Percentiles rank a stretch among this genome's conserved stretches.
Evolutionary conservation across 2,113 vertebrate species (phyloP).

Genomic region (Pogona vitticeps): DNA sequence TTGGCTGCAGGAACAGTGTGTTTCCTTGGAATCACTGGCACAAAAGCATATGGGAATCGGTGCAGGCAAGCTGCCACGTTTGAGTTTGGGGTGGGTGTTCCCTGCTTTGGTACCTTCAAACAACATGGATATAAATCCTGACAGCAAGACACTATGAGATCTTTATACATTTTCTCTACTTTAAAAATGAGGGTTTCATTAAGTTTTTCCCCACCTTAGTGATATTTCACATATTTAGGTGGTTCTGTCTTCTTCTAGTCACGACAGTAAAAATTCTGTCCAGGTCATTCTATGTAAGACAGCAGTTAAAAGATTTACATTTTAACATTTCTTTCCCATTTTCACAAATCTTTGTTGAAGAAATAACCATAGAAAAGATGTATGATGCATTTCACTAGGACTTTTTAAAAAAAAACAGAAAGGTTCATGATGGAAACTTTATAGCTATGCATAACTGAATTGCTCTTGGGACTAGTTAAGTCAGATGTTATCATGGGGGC

Average conservation of each 20-base stretch:
- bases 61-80: neutral
- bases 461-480: too few relatives aligned
- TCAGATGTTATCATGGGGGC: too few relatives aligned
- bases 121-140: neutral
- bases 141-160: neutral
- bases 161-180: neutral
- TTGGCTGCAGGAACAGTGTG: neutral
- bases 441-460: too few relatives aligned
- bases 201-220: neutral
- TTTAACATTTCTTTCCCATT: too few relatives aligned
- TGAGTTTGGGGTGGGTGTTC: neutral
- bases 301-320: neutral
- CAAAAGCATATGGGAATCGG: neutral
- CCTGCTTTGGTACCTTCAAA: neutral
- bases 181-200: neutral
- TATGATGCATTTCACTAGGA: neutral
- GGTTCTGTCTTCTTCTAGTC: too few relatives aligned
- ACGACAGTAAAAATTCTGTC: too few relatives aligned
- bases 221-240: neutral
- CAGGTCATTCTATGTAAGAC: neutral
- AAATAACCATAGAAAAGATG: neutral
- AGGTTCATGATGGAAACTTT: neutral
- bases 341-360: neutral
- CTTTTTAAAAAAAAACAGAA: neutral
- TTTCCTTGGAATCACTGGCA: neutral